A percentile compares a stretch with the other conserved stretches of the same genome.
phyloP scores from a whole-genome alignment of 2,888 invertebrate species.

The Druceiella hillmani region DNA sequence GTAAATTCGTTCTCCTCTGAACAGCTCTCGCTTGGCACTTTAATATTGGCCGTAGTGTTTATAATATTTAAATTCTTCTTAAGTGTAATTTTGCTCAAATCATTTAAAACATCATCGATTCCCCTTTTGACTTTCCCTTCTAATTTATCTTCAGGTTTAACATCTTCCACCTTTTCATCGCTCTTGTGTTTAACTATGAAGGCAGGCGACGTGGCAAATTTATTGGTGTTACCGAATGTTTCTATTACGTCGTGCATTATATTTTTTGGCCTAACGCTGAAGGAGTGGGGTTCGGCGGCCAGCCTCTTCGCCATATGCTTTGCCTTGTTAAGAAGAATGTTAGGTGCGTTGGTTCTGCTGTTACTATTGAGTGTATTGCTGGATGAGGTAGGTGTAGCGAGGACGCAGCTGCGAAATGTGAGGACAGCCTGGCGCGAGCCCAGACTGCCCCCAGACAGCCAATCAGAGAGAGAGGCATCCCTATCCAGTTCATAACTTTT shows the following conservation, averaged over 20 bases:
- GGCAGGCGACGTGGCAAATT: slow-evolving; percentile 32
- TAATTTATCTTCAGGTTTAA: slow-evolving; percentile 25
- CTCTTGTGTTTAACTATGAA: slow-evolving; percentile 42
- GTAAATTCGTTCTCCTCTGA: slow-evolving; percentile 18
- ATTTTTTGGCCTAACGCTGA: slow-evolving; percentile 39
- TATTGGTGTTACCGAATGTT: slow-evolving; percentile 38
- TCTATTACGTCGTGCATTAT: slow-evolving; percentile 50
- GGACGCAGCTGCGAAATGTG: slow-evolving; percentile 61
- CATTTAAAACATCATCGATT: slow-evolving; percentile 44
- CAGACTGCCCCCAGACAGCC: slow-evolving; percentile 54
- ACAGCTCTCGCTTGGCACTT: slow-evolving; percentile 38
- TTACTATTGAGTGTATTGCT: slow-evolving; percentile 41
- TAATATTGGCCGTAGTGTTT: slow-evolving; percentile 46
- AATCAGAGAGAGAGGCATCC: slow-evolving; percentile 41
- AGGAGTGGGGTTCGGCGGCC: slow-evolving; percentile 41
- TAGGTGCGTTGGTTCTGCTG: slow-evolving; percentile 38
- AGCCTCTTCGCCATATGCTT: slow-evolving; percentile 44
- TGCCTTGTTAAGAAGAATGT: slow-evolving; percentile 42
- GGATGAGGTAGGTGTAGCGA: slow-evolving; percentile 45
- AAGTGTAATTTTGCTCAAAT: slow-evolving; percentile 43
- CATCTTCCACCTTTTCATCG: slow-evolving; percentile 38
- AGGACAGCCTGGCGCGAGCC: slow-evolving; percentile 61
- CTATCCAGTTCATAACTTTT: no score
- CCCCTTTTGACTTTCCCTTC: slow-evolving; percentile 39
- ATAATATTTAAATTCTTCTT: slow-evolving; percentile 45